Base-by-base conservation (phyloP, 2,888 invertebrate genomes). In the Pyrocoelia pectoralis region DNA sequence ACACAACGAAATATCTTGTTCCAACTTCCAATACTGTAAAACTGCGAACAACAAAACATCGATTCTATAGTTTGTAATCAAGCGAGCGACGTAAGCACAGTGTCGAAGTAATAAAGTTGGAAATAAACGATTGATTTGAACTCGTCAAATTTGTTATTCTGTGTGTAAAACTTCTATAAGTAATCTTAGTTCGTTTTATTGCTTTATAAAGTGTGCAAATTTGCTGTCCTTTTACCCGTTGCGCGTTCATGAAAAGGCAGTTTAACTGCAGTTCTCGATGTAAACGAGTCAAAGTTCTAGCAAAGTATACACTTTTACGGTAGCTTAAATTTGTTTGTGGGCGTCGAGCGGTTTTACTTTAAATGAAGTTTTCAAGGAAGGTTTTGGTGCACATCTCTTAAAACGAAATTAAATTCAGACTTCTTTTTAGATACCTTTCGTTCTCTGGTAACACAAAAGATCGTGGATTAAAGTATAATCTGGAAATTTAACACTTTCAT, bases 311-410 rank as follows among this genome's bases (percentile, higher is more conserved):
- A 59, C 53, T 60, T 60, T 54, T 60, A 53, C 54, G 59, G 59
- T 60, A 48, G 59, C 59, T 60, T 60, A 60, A 60, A 60, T 60
- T 60, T 60, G 59, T 60, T 60, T 60, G 59, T 60, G 59, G 59
- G 59, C 54, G 54, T 53, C 24, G 59, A 60, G 59, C 53, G 59
- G 54, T 60, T 60, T 60, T 54, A 60, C 59, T 60, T 60, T 60
- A 60, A 60, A 60, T 60, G 59, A 60, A 60, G 54, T 60, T 60
- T 59, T 60, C 46, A 53, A 48, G 9, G 48, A 54, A 49, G 46
- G 41, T 58, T 58, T 58, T 48, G 59, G 54, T 60, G 48, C 59
- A 54, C 46, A 24, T 48, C 53, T 33, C 59, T 60, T 53, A 60
- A 60, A 60, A 60, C 53, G 48, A 54, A 46, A 60, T 60, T 60